Evolutionary conservation across 2,113 vertebrate species (phyloP).

Genomic region (Nycticorax nycticorax): DNA sequence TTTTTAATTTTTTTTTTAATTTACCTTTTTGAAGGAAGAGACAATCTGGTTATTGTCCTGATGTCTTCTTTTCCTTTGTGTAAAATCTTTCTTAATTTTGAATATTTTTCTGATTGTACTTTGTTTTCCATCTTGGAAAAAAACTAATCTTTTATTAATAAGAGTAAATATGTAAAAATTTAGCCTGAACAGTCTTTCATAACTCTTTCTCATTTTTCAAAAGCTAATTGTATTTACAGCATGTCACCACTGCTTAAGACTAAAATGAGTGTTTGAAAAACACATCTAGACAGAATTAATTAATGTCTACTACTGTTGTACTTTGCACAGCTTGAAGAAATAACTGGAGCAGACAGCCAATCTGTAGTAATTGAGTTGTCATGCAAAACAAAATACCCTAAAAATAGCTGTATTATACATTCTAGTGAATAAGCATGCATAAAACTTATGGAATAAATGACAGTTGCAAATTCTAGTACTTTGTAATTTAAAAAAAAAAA

Average conservation of each 20-base stretch:
- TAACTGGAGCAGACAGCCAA: conserved; percentile 32
- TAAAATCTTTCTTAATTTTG: not conserved
- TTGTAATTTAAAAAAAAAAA: not conserved
- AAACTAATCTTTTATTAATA: not conserved
- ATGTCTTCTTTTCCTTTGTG: not conserved
- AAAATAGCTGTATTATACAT: conserved; percentile 46
- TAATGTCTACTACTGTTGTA: conserved; percentile 16
- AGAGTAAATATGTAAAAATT: not conserved
- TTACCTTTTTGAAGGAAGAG: not conserved
- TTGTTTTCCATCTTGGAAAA: not conserved
- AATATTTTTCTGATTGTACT: not conserved
- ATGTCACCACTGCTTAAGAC: conserved; percentile 16
- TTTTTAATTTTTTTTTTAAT: not conserved
- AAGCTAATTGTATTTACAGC: conserved; percentile 32
- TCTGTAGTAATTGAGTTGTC: conserved; percentile 38
- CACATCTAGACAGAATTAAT: conserved; percentile 67
- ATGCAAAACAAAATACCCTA: conserved; percentile 21
- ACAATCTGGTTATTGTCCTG: not conserved
- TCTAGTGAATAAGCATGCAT: not conserved
- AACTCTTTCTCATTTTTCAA: not conserved
- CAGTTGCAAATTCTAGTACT: not conserved
- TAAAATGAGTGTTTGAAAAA: conserved; percentile 49
- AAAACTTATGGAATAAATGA: not conserved
- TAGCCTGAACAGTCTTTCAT: not conserved
- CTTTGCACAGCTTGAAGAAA: conserved; percentile 38